phyloP scores from a whole-genome alignment of 2,888 invertebrate species.

The Drosophila neutralis region DNA sequence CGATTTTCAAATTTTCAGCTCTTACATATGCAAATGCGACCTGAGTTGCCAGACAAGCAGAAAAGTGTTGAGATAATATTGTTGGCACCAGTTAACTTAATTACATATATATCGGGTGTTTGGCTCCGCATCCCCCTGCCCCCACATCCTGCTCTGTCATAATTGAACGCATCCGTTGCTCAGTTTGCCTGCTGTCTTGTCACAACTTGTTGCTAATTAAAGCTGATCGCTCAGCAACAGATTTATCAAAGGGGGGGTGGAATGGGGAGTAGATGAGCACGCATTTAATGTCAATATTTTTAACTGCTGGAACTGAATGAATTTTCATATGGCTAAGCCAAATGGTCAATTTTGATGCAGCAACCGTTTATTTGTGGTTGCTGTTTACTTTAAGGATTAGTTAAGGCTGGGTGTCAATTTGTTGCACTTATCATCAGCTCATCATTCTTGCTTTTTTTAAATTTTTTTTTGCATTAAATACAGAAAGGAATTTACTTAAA shows the following conservation, averaged over 20 bases:
- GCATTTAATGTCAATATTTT: conserved; percentile 54
- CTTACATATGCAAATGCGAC: conserved; percentile 33
- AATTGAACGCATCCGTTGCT: conserved; percentile 72
- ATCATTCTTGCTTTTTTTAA: neutral
- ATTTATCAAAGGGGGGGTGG: neutral
- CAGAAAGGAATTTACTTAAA: too few species aligned
- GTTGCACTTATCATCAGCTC: neutral
- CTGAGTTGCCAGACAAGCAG: conserved; percentile 11
- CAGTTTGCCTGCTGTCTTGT: conserved; percentile 57
- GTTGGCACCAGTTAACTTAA: conserved; percentile 48
- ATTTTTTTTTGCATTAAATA: neutral
- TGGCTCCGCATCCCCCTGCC: conserved; percentile 11
- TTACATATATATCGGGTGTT: neutral
- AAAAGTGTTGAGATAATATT: conserved; percentile 58
- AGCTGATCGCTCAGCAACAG: conserved; percentile 11
- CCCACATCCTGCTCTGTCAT: conserved; percentile 19
- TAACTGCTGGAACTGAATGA: conserved; percentile 51
- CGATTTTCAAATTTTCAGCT: too few species aligned
- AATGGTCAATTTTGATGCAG: conserved; percentile 20
- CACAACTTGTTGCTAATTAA: conserved; percentile 61
- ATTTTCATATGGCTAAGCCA: conserved; percentile 40
- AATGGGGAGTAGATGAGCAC: conserved; percentile 7
- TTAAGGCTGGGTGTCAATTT: neutral
- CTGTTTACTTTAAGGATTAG: neutral
- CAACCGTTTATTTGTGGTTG: conserved; percentile 15